These are phyloP conservation scores for Holacanthus passer DNA, from an alignment of 2,113 vertebrate genomes.

Conservation along the genomic window DNA sequence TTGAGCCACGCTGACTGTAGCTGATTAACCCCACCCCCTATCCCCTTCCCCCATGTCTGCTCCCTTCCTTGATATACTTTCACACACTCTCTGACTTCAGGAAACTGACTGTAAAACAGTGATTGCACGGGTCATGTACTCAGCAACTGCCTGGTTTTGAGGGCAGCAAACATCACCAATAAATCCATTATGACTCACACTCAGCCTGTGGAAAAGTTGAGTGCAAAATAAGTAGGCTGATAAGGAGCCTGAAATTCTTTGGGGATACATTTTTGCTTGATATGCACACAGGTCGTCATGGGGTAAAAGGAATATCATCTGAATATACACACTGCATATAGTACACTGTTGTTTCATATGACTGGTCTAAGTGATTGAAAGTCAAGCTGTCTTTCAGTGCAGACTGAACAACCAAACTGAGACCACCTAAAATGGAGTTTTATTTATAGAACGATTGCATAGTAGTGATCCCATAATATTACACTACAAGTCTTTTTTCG, in stretches of 20 bases:
- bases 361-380: background rate
- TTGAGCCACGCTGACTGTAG: constrained; percentile 27
- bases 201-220: background rate
- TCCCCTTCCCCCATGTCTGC: background rate
- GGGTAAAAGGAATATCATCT: background rate
- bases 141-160: background rate
- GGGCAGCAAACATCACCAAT: constrained; percentile 8
- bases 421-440: too few species aligned
- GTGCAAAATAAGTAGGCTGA: background rate
- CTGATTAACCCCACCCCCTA: constrained; percentile 32
- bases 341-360: too few species aligned
- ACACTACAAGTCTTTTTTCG: too few species aligned
- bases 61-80: constrained; percentile 16
- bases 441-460: too few species aligned
- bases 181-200: constrained; percentile 12
- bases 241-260: background rate
- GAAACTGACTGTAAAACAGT: constrained; percentile 29
- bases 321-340: background rate
- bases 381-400: too few species aligned
- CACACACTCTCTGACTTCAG: constrained; percentile 8
- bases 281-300: background rate
- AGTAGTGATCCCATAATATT: too few species aligned
- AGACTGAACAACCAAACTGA: too few species aligned
- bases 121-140: constrained; percentile 29
- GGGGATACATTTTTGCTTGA: background rate